Evolutionary conservation across 2,113 vertebrate species (phyloP), one percentile per base, ranked within the genome.

Genomic region (Clarias gariepinus): DNA sequence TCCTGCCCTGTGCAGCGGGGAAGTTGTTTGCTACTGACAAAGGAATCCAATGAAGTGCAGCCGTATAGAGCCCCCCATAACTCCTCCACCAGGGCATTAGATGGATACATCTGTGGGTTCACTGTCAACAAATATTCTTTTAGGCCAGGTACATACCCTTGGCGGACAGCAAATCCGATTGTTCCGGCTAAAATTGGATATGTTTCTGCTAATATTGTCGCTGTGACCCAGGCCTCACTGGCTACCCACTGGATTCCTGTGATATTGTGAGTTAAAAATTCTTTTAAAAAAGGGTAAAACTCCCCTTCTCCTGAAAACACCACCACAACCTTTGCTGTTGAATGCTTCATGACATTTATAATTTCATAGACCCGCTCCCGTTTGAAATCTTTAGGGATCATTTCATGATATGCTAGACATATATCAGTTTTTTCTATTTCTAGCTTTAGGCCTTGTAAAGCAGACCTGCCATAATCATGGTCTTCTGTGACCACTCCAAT

Each of bases 191-290:
- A 66, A 81, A 92, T 94, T 13, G 93, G 92, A 84, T 93, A 94
- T 52, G 91, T 90, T 60, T 94, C 91, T 76, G 94, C 90, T 55
- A 95, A 93, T 25, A 95, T 82, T 30, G 94, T 93, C 15, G 95
- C 93, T 82, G 94, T 95, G 63, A 95, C 90, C 95, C 95, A 95
- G 0, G 95, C 95, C 89, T 89, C 95, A 83, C 95, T 96, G n/a
- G 92, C 95, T 53, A 96, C 92, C 95, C 95, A 96, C 87, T 95
- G 95, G 83, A 95, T 95, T 33, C 92, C 94, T 55, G 95, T 94
- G 28, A 96, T 93, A 66, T 96, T 95, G 11, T 95, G 95, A 78
- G 87, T 90, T 3, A 93, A 90, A 12, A 95, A 80, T 83, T 95
- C 95, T 86, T 86, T 89, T 91, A 96, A 92, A 52, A 96, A 89